Percentiles rank a stretch among this genome's conserved stretches.
Evolutionary conservation across 2,888 invertebrate genomes (phyloP).

Genomic region (Microctonus hyperodae): DNA sequence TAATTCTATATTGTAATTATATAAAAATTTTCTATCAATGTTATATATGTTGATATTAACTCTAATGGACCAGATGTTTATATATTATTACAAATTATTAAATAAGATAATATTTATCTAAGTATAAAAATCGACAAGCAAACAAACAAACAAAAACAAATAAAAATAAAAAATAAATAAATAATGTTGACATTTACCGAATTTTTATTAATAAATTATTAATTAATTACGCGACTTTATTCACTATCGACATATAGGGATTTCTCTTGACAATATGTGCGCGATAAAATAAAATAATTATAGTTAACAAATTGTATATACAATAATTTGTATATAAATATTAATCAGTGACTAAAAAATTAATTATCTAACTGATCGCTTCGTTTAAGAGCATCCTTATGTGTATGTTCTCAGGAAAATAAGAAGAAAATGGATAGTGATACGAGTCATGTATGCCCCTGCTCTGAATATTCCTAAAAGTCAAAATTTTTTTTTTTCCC

Average conservation of each 20-base stretch:
- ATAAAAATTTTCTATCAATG: constrained; percentile 60
- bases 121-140: constrained; percentile 38
- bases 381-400: constrained; percentile 21
- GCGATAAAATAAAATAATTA: constrained; percentile 12
- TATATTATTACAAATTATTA: constrained; percentile 56
- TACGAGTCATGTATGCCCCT: constrained; percentile 13
- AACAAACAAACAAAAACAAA: constrained; percentile 25
- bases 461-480: background rate
- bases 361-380: background rate
- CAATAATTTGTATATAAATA: background rate
- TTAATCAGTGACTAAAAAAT: background rate
- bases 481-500: background rate
- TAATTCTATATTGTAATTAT: constrained; percentile 51
- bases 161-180: constrained; percentile 36
- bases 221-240: background rate
- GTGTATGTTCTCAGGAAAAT: constrained; percentile 20
- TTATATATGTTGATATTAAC: constrained; percentile 59
- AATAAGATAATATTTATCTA: constrained; percentile 57
- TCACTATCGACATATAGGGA: constrained; percentile 1
- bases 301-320: background rate
- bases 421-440: constrained; percentile 3
- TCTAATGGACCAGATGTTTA: constrained; percentile 63
- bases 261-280: constrained; percentile 43
- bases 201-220: constrained; percentile 27
- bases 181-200: constrained; percentile 50